Evolutionary conservation across 92 coral and sea anemone genomes (phyloP).

Genomic region (Porites lobata): DNA sequence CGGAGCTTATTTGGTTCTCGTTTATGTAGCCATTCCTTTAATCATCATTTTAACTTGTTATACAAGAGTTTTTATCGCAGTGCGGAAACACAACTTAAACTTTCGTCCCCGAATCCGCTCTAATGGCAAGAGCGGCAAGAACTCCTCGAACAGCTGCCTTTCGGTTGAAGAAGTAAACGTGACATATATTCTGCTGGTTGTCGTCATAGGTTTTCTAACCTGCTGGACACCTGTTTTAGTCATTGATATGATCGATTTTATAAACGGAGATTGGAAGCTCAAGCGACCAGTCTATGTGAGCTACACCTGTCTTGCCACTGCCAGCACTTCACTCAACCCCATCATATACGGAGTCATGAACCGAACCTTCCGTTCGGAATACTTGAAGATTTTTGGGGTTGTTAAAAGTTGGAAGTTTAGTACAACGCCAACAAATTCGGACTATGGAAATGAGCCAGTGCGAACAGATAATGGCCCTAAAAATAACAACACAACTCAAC

Average conservation of each 20-base stretch:
- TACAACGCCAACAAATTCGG: neutral
- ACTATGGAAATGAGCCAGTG: neutral
- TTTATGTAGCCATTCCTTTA: conserved; percentile 70
- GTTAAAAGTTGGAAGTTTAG: neutral
- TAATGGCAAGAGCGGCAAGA: neutral
- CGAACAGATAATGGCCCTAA: neutral
- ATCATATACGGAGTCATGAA: conserved; percentile 81
- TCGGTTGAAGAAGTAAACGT: conserved; percentile 73
- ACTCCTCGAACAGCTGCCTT: conserved; percentile 10
- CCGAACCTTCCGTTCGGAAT: conserved; percentile 64
- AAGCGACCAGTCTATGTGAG: conserved; percentile 68
- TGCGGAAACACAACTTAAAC: conserved; percentile 63
- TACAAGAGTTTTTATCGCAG: conserved; percentile 61
- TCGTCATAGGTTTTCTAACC: conserved; percentile 70
- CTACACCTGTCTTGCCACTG: conserved; percentile 69
- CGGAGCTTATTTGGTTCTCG: conserved; percentile 73
- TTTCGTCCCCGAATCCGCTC: neutral
- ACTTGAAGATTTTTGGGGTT: conserved; percentile 27
- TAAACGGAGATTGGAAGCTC: conserved; percentile 73
- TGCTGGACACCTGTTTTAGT: conserved; percentile 80
- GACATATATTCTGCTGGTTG: conserved; percentile 66
- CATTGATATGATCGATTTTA: conserved; percentile 74
- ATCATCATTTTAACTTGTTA: conserved; percentile 67
- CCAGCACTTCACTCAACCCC: conserved; percentile 77
- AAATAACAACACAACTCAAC: neutral